Evolutionary conservation across 2,797 vertebrate genomes (phyloP).

Genomic region (Rhincodon typus): DNA sequence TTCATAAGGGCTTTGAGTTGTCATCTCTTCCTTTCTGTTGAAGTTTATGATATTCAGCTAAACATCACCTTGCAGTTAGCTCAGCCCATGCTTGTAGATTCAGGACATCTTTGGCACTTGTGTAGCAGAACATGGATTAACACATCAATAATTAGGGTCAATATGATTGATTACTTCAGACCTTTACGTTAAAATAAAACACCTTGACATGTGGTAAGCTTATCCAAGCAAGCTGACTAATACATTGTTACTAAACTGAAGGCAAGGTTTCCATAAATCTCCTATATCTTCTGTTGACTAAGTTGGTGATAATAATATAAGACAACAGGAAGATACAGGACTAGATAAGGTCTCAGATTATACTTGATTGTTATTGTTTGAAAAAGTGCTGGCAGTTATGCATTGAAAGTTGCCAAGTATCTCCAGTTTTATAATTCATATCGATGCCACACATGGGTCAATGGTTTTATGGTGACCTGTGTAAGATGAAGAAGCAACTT

Average conservation of each 20-base stretch:
- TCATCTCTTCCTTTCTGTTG: background rate
- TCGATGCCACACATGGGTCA: background rate
- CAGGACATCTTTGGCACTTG: background rate
- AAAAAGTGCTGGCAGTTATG: background rate
- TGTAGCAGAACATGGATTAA: background rate
- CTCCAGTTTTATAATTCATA: background rate
- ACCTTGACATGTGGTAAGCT: background rate
- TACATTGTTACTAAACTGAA: background rate
- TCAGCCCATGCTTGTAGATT: background rate
- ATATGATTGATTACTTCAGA: background rate
- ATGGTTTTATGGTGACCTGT: background rate
- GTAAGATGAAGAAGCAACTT: background rate
- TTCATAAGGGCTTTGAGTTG: background rate
- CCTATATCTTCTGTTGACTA: background rate
- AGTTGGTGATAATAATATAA: background rate
- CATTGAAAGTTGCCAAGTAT: background rate
- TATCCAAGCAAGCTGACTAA: background rate
- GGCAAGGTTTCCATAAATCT: background rate
- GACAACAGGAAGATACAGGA: background rate
- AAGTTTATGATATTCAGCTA: too few relatives aligned
- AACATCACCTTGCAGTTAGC: background rate
- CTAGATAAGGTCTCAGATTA: background rate
- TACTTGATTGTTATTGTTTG: background rate
- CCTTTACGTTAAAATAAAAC: background rate
- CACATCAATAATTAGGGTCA: background rate